Percentiles rank a stretch among this genome's conserved stretches.
Conservation (phyloP, 2,888 invertebrate genomes). For the Polydrusus tereticollis region DNA sequence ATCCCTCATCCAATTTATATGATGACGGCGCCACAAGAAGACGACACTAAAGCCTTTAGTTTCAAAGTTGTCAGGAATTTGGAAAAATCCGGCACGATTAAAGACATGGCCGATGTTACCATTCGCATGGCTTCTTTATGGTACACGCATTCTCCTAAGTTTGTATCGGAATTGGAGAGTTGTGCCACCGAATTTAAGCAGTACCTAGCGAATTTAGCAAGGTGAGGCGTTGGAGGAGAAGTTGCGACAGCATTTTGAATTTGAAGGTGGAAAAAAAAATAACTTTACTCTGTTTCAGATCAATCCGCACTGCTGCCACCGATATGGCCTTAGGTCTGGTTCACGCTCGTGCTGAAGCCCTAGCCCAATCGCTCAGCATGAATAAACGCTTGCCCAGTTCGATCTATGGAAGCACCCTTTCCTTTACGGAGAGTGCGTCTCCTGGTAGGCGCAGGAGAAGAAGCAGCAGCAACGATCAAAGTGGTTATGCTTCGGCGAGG, state of each 20-base stretch:
- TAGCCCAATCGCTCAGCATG: slow-evolving; percentile 72
- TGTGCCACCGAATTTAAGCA: slow-evolving; percentile 93
- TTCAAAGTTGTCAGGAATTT: slow-evolving; percentile 68
- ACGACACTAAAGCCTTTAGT: slow-evolving; percentile 68
- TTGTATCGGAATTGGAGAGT: slow-evolving; percentile 87
- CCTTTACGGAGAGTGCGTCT: slow-evolving; percentile 65
- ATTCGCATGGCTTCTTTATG: slow-evolving; percentile 90
- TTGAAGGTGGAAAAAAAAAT: too few relatives aligned
- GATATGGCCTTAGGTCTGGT: slow-evolving; percentile 94
- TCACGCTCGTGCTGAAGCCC: slow-evolving; percentile 75
- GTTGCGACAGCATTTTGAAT: too few relatives aligned
- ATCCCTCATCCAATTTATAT: slow-evolving; percentile 64
- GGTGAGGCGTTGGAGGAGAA: slow-evolving; percentile 57
- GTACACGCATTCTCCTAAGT: slow-evolving; percentile 92
- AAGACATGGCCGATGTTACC: slow-evolving; percentile 62
- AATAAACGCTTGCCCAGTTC: slow-evolving; percentile 70
- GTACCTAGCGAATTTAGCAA: slow-evolving; percentile 86
- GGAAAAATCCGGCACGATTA: slow-evolving; percentile 44
- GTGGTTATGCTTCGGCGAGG: slow-evolving; percentile 62
- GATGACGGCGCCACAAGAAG: slow-evolving; percentile 59
- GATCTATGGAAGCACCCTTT: slow-evolving; percentile 64
- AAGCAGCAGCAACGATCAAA: slow-evolving; percentile 62
- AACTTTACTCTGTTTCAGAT: slow-evolving; percentile 58
- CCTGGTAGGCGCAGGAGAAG: slow-evolving; percentile 68
- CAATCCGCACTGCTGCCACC: slow-evolving; percentile 90